phyloP scores from a whole-genome alignment of 2,113 vertebrate species.

The Colossoma macropomum region DNA sequence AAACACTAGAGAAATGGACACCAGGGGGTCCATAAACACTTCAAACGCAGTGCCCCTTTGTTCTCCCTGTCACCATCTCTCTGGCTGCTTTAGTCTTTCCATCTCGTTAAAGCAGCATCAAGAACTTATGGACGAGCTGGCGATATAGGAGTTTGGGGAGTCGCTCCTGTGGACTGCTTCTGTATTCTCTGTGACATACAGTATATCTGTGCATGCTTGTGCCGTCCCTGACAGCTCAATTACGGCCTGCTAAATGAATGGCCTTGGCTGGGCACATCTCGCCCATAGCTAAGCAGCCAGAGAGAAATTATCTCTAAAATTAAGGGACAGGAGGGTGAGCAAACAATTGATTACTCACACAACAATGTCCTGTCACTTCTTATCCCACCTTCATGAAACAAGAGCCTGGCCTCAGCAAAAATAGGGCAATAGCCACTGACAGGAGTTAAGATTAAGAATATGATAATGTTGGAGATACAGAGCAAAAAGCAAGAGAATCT shows the following conservation, averaged over 20 bases:
- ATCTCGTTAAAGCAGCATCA: conserved; percentile 31
- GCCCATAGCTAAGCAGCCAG: conserved; percentile 43
- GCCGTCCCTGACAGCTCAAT: conserved; percentile 59
- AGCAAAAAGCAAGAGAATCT: background rate
- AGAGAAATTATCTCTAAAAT: conserved; percentile 59
- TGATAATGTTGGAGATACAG: background rate
- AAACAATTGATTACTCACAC: conserved; percentile 55
- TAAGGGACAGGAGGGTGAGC: conserved; percentile 47
- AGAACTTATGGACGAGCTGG: conserved; percentile 37
- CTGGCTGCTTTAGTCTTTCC: conserved; percentile 29
- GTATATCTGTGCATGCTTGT: conserved; percentile 51
- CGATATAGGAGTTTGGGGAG: conserved; percentile 37
- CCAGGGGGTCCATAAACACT: conserved; percentile 43
- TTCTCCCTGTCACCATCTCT: conserved; percentile 47
- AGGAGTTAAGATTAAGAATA: background rate
- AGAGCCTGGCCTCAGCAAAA: background rate
- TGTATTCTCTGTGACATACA: conserved; percentile 38
- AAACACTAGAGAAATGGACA: background rate
- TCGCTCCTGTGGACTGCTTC: conserved; percentile 15
- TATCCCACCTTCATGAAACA: conserved; percentile 35
- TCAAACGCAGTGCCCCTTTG: conserved; percentile 56
- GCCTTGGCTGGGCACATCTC: conserved; percentile 39
- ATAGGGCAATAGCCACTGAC: background rate
- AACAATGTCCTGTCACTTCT: conserved; percentile 46
- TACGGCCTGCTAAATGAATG: conserved; percentile 55